Base-by-base conservation (phyloP, 2,797 vertebrate genomes). In the Mallotus villosus region DNA sequence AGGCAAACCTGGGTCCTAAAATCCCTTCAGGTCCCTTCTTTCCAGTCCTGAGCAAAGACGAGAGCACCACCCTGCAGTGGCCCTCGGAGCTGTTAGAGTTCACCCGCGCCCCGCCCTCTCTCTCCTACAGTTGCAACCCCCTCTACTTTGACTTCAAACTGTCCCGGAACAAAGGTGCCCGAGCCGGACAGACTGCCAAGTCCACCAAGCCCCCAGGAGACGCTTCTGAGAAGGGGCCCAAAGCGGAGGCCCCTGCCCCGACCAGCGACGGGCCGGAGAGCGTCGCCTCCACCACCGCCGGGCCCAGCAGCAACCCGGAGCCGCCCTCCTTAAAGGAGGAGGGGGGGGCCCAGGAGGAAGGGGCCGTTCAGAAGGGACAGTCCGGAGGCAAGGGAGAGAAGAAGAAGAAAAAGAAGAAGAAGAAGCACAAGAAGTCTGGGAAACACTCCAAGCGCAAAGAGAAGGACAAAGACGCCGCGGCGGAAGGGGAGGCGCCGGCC, bases 121-220 rank as follows among this genome's bases (percentile, higher is more conserved):
- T 99, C 62, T 99, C 97, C 0, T 99, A 99, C 81, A 99, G 98
- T 83, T 99, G 98, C 82, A 99, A 99, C 68, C 98, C 98, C 14
- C 93, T 99, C 46, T 99, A 99, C 84, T 99, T 99, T 66, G 98
- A 99, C 83, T 99, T 99, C 85, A 99, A 99, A 78, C 92, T 95
- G 75, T 97, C 97, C 22, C 93, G 96, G 72, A 98, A 98, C 87
- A 98, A 96, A 90, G 91, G 88, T n/a, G 73, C 64, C 4, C 86
- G 89, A 19, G 84, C 84, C 3, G 85, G 85, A 21, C 93, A 89
- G 84, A 75, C 74, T 1, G 69, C 71, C 49, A 93, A 90, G 85
- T 79, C 88, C 21, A 74, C 81, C 1, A 93, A 91, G 72, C 49
- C 84, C 2, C 65, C 72, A 17, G 86, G 85, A 69, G 83, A 73